Evolutionary conservation across 2,888 invertebrate genomes (phyloP), one percentile per base, ranked within the genome.

Genomic region (Eurytoma californica): DNA sequence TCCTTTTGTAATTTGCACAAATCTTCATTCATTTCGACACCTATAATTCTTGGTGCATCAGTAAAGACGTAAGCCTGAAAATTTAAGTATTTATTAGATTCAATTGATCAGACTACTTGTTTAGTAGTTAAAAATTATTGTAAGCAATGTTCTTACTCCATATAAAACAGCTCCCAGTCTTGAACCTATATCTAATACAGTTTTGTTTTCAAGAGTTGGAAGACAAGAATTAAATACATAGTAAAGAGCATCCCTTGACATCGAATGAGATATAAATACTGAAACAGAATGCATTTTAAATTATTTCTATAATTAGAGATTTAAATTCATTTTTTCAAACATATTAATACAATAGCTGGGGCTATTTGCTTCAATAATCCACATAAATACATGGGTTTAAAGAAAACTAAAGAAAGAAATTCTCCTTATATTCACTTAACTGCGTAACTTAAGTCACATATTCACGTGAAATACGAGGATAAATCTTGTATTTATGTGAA

Each of bases 1-100:
- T 91, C 91, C 68, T 92, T 90, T 88, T 95, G 94, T 9, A 95
- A 86, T 65, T 92, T 90, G 90, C 93, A 94, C 77, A 93, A 92
- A 74, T 94, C 93, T 82, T 92, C 90, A 85, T 94, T 94, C 88
- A 95, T 93, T 91, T 95, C 95, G 55, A 95, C 92, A 12, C 95
- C 95, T 81, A 94, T 89, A 67, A 94, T 93, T 82, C 90, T 91
- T 14, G 89, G 87, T 57, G 92, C 92, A 87, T 92, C 92, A 55
- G 93, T 92, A 74, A 92, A 92, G 83, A 92, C 89, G 85, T 93
- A 93, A 67, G 93, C 94, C 94, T 94, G 90, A 73, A 92, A 91
- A 69, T 30, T 53, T 76, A 72, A 47, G 57, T 28, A 65, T 24
- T 18, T 57, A 20, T 57, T 18, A 18, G n/a, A 18, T 28, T 60